Evolutionary conservation across 1,140 invertebrate genomes (phyloP).

Genomic region (Hyposmocoma kahamanoa): DNA sequence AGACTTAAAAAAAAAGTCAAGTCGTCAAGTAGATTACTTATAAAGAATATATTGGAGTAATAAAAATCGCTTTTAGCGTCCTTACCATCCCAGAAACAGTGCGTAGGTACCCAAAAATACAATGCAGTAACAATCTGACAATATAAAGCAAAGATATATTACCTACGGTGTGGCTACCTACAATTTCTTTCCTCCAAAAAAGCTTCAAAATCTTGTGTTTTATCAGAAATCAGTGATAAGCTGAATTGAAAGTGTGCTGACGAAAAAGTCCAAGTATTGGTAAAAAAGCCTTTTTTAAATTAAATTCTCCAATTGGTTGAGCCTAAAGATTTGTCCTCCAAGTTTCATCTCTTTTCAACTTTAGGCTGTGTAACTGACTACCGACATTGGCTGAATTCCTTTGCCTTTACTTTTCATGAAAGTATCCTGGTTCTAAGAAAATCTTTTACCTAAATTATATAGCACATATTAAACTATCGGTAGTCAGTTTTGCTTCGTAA

Average conservation of each 20-base stretch:
- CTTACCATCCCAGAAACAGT: slow-evolving; percentile 57
- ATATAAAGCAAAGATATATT: slow-evolving; percentile 30
- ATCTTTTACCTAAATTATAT: no score
- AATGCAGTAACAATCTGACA: slow-evolving; percentile 37
- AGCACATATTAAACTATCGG: no score
- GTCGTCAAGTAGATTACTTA: no score
- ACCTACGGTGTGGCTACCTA: slow-evolving; percentile 23
- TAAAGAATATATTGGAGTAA: slow-evolving; percentile 28
- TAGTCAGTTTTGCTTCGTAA: no score
- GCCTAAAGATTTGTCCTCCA: slow-evolving; percentile 55
- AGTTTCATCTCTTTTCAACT: background rate
- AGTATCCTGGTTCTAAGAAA: no score
- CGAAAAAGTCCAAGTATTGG: slow-evolving; percentile 3
- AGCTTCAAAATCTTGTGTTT: slow-evolving; percentile 2
- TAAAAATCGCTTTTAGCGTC: slow-evolving; percentile 41
- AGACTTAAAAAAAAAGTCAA: no score
- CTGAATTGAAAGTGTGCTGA: slow-evolving; percentile 30
- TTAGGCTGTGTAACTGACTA: no score
- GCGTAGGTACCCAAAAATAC: slow-evolving; percentile 42
- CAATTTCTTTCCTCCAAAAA: slow-evolving; percentile 5
- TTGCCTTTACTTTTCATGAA: no score
- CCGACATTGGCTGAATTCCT: no score
- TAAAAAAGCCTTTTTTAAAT: slow-evolving; percentile 11
- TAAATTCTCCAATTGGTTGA: slow-evolving; percentile 13
- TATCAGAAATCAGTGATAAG: slow-evolving; percentile 22